phyloP scores from a whole-genome alignment of 2,113 vertebrate genomes.

The Calonectris borealis region DNA sequence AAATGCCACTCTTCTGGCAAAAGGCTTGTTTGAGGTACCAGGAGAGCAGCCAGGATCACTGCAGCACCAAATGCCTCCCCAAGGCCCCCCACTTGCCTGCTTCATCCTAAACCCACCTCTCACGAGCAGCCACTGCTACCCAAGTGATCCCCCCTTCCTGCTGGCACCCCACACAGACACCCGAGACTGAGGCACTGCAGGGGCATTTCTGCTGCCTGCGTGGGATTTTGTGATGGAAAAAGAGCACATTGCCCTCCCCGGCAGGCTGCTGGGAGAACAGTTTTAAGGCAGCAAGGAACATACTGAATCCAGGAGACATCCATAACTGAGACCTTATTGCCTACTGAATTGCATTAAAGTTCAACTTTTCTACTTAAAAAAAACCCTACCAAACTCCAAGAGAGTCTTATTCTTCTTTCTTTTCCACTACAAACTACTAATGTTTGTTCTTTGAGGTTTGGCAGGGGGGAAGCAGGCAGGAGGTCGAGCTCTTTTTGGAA shows the following conservation, averaged over 20 bases:
- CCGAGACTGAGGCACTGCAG: too few relatives aligned
- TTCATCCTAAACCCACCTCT: neutral
- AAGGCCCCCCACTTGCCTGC: neutral
- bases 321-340: rapidly evolving
- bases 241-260: neutral
- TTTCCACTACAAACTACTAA: neutral
- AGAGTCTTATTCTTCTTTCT: neutral
- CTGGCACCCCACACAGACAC: neutral
- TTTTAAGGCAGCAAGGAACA: neutral
- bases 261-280: neutral
- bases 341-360: neutral
- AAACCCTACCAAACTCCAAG: too few relatives aligned
- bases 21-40: neutral
- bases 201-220: neutral
- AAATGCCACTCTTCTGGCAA: neutral
- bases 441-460: neutral
- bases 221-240: neutral
- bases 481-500: neutral
- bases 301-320: neutral
- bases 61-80: neutral
- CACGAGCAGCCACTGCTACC: neutral
- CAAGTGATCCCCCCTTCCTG: rapidly evolving
- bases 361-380: neutral
- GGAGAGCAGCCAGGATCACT: neutral
- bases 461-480: neutral